Base-by-base conservation (phyloP, 2,797 vertebrate species). In the Mus minutoides region DNA sequence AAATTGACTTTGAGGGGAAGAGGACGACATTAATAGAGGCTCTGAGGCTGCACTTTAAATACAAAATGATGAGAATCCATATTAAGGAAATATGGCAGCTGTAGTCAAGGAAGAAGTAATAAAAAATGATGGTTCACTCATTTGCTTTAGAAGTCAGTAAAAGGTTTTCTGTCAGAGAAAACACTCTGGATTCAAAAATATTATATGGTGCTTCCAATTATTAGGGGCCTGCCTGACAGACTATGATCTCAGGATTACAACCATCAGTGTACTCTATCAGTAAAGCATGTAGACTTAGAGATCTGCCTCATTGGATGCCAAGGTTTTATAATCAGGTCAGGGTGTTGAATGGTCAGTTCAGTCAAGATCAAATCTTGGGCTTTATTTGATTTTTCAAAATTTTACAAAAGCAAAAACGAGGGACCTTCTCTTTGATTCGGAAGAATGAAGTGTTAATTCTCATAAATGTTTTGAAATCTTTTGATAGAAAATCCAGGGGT, bases 401-500 rank as follows among this genome's bases (percentile, higher is more conserved):
- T 58, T 82, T 21, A 52, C 16, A 87, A 21, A 17, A 54, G 75
- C 52, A 29, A 40, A 40, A 26, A n/a, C 26, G 0, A 8, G 46
- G 34, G 6, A 79, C 56, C 8, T 89, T 77, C 12, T 31, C n/a
- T 82, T 88, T 40, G 34, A 69, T 19, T 88, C 26, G 6, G n/a
- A 37, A 52, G 49, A 40, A 31, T 40, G 21, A 88, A 90, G 24
- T 46, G 14, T 91, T 80, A 90, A 2, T 10, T 88, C 29, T 62
- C 52, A 54, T 60, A 86, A 58, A n/a, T 83, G 60, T 37, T 85
- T 91, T 73, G 88, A 69, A 88, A 87, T 43, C 62, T 83, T 73
- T 80, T 31, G 80, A 43, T 40, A 40, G 34, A 64, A 62, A 77
- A 85, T 40, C 37, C 80, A 76, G 49, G 52, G 58, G 24, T 9